Base-by-base conservation (phyloP, 2,888 invertebrate species). In the Melanophora roralis region DNA sequence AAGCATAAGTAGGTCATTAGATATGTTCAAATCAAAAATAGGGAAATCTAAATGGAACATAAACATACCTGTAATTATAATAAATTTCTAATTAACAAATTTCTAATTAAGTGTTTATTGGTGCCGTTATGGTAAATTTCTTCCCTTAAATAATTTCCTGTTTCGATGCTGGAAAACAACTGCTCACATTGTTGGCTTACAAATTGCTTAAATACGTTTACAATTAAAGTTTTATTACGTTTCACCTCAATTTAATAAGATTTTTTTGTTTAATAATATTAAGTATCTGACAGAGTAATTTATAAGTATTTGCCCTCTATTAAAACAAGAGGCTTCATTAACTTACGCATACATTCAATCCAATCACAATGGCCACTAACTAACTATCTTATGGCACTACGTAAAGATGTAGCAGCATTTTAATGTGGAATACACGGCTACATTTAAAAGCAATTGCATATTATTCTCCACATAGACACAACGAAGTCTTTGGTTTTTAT, bases 321-420 rank as follows among this genome's bases (percentile, higher is more conserved):
- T 49, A 49, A 77, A 64, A 43, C 16, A 8, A 21, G 36, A 40
- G 59, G 71, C 53, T 69, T 60, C 55, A 55, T 74, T 69, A 64
- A 73, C 49, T 60, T 59, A 27, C 36, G 45, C 36, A 64, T 19
- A 73, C 65, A 57, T 11, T 5, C 51, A 72, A 60, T 72, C 32
- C 34, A 73, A 67, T 59, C 40, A 43, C 21, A 59, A 59, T 23
- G 49, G 8, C 23, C 59, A 57, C 9, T 32, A 34, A 53, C 45
- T 53, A 57, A 57, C 9, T 32, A 34, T 62, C 45, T 53, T 45
- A 27, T 27, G 27, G 9, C n/a, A 19, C n/a, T 23, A 51, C 7
- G 9, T 38, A 57, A 6, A 27, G 49, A 23, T 21, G 47, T 47
- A 47, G 1, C 47, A 21, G 21, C 12, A 47, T 5, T 47, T 47